Evolutionary conservation across 2,888 invertebrate species (phyloP).

Genomic region (Malthinus seriepunctatus): DNA sequence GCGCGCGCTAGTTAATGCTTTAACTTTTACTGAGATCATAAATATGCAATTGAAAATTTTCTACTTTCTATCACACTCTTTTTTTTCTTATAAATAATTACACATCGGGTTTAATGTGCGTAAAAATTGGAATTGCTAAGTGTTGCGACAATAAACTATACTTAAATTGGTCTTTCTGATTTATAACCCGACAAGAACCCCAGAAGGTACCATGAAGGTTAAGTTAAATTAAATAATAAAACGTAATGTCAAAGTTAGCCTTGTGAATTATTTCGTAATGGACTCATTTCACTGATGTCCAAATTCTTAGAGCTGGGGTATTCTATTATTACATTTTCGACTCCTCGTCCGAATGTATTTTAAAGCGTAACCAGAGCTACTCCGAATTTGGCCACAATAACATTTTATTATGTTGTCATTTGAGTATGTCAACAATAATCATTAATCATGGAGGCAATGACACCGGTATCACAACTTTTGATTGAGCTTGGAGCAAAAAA

Average conservation of each 20-base stretch:
- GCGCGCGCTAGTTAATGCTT: no score
- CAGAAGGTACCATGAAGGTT: slow-evolving; percentile 2
- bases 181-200: neutral
- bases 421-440: no score
- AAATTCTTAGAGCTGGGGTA: slow-evolving; percentile 5
- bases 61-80: neutral
- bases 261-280: slow-evolving; percentile 5
- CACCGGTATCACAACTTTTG: no score
- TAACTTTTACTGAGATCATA: no score
- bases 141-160: no score
- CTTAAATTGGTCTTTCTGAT: no score
- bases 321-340: neutral
- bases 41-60: neutral
- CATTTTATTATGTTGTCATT: neutral
- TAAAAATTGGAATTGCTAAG: no score
- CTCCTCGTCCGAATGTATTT: slow-evolving; percentile 12
- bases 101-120: neutral
- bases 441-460: no score
- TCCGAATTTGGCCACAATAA: slow-evolving; percentile 6
- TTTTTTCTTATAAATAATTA: neutral
- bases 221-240: neutral
- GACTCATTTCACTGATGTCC: neutral
- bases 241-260: neutral
- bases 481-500: no score
- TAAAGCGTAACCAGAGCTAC: slow-evolving; percentile 14